Conservation (phyloP, 2,888 invertebrate genomes). For the Danaus chrysippus region DNA sequence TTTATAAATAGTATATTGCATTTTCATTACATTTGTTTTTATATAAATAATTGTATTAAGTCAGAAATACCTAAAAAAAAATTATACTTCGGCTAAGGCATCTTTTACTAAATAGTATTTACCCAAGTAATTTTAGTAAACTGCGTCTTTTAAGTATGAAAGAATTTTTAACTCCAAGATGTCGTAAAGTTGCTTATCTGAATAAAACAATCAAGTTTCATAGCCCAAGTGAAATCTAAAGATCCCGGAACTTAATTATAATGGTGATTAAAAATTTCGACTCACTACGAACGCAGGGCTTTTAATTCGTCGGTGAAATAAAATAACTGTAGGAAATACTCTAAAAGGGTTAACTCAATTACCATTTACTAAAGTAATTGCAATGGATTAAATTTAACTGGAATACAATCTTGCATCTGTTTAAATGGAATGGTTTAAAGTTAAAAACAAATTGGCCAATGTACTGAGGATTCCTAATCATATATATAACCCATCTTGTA, state of each 20-base stretch:
- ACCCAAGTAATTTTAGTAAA: no score
- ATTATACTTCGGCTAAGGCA: no score
- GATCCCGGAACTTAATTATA: conserved; percentile 20
- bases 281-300: conserved; percentile 23
- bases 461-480: no score
- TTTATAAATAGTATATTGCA: background rate
- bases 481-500: no score
- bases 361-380: conserved; percentile 57
- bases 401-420: conserved; percentile 16
- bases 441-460: no score
- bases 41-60: background rate
- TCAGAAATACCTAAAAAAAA: no score
- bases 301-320: conserved; percentile 39
- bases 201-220: background rate
- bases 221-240: background rate
- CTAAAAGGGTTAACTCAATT: conserved; percentile 52
- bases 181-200: background rate
- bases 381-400: conserved; percentile 49
- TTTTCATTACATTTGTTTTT: background rate
- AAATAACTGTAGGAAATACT: conserved; percentile 35
- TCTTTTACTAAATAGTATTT: no score
- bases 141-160: no score
- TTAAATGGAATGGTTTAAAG: no score
- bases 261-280: conserved; percentile 28
- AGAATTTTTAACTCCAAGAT: no score